A percentile compares a stretch with the other conserved stretches of the same genome.
Evolutionary conservation across 2,888 invertebrate species (phyloP).

Genomic region (Carpatolechia fugitivella): DNA sequence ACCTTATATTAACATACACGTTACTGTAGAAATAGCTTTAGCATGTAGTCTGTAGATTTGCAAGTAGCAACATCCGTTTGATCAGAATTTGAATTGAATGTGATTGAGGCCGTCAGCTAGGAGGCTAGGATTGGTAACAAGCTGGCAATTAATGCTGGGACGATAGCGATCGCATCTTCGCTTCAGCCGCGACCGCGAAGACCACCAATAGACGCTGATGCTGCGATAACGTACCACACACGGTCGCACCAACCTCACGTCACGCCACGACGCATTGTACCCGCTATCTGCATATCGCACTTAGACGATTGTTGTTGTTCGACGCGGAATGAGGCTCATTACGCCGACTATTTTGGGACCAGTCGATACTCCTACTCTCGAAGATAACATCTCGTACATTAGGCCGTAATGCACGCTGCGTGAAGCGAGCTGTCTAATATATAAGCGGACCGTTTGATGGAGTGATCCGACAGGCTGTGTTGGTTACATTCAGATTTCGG

Average conservation of each 20-base stretch:
- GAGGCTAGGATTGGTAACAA: not conserved
- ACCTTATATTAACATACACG: too few species aligned
- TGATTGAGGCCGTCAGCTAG: too few species aligned
- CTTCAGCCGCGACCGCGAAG: not conserved
- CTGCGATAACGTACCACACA: not conserved
- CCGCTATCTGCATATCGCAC: not conserved
- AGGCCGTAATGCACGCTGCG: not conserved
- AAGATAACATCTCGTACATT: not conserved
- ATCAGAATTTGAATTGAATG: too few species aligned
- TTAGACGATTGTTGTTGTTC: not conserved
- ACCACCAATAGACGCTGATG: not conserved
- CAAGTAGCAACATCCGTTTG: too few species aligned
- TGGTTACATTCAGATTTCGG: not conserved
- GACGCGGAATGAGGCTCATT: constrained; percentile 1
- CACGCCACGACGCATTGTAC: not conserved
- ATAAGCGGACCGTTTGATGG: not conserved
- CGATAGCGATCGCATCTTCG: not conserved
- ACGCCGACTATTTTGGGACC: not conserved
- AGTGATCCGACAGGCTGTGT: not conserved
- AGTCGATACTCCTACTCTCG: not conserved
- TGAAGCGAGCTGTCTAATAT: constrained; percentile 1
- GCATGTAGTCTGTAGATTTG: too few species aligned
- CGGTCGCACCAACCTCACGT: not conserved
- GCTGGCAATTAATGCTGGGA: not conserved
- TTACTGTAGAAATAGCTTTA: too few species aligned